Conservation (phyloP, 2,797 vertebrate genomes). For the Rhodeus uyekii region DNA sequence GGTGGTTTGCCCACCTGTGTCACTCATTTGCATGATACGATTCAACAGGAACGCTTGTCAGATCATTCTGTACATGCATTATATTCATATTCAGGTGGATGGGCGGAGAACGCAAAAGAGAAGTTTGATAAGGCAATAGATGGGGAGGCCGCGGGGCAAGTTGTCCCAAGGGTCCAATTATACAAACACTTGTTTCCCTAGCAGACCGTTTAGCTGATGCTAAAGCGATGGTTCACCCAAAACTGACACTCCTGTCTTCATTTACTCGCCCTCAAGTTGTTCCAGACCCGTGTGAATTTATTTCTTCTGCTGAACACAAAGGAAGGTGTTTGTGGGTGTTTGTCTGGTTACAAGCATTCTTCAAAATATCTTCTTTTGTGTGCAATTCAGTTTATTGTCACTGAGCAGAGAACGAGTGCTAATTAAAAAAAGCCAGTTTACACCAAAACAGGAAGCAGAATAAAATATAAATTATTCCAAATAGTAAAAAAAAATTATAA, state of each 20-base stretch:
- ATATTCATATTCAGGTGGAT: not conserved
- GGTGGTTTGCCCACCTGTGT: slow-evolving; percentile 33
- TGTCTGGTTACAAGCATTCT: too few relatives aligned
- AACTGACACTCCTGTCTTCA: too few relatives aligned
- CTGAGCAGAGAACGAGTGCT: not conserved
- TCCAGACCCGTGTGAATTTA: not conserved
- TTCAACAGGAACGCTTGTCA: slow-evolving; percentile 19
- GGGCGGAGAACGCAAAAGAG: not conserved
- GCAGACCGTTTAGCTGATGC: not conserved
- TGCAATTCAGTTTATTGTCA: not conserved
- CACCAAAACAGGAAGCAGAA: not conserved
- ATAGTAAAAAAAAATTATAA: not conserved
- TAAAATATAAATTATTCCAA: not conserved
- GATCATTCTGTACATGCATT: not conserved
- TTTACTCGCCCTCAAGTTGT: not conserved
- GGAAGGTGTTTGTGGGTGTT: too few relatives aligned
- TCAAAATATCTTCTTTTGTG: not conserved
- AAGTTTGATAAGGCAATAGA: not conserved
- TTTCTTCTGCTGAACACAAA: not conserved
- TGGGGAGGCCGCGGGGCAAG: not conserved
- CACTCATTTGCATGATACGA: slow-evolving; percentile 33
- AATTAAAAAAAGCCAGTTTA: not conserved
- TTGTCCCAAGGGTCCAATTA: not conserved
- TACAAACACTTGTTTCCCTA: too few relatives aligned
- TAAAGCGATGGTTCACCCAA: not conserved